Evolutionary conservation across 2,797 vertebrate species (phyloP), one percentile per base, ranked within the genome.

Genomic region (Anguilla anguilla): DNA sequence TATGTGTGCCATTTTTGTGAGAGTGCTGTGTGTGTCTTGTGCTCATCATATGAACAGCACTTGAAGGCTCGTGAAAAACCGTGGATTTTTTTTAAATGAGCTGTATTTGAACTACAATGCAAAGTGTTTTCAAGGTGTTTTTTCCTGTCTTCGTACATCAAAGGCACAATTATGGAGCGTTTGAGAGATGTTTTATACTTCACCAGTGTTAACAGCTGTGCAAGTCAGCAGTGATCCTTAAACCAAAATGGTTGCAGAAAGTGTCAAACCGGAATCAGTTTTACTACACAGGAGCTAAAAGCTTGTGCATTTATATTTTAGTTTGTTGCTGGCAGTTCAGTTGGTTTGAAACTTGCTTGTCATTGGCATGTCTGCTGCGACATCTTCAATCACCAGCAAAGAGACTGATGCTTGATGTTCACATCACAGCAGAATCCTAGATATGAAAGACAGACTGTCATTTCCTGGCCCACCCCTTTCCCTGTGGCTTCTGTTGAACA

Each of bases 21-120:
- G 87, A 84, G 87, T 88, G 87, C 77, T 61, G 88, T 89, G 86
- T 83, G 85, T 87, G 86, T 86, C 85, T 86, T 39, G 88, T 85
- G 88, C 86, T 89, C 61, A 87, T 84, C 81, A 61, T 84, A 67
- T 64, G 83, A 84, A 84, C 46, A 87, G 31, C 64, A 74, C 81
- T 22, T 61, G 82, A 84, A 77, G 82, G 88, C 86, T 84, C 72
- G 88, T 89, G 85, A 86, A 83, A 88, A 83, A 81, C 55, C n/a
- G 84, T 84, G 85, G 64, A 61, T 64, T 83, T 88, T 57, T 69
- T 59, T 59, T 59, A 59, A 85, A 61, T 59, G 15, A 49, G 85
- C 64, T 81, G 85, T 88, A 83, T 86, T 86, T 88, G 61, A 86
- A 64, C 79, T 86, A 83, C 64, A 79, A 86, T 86, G 69, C 85